Percentiles rank a stretch among this genome's conserved stretches.
Evolutionary conservation across 2,113 vertebrate genomes (phyloP).

Genomic region (Paedocypris sp.): DNA sequence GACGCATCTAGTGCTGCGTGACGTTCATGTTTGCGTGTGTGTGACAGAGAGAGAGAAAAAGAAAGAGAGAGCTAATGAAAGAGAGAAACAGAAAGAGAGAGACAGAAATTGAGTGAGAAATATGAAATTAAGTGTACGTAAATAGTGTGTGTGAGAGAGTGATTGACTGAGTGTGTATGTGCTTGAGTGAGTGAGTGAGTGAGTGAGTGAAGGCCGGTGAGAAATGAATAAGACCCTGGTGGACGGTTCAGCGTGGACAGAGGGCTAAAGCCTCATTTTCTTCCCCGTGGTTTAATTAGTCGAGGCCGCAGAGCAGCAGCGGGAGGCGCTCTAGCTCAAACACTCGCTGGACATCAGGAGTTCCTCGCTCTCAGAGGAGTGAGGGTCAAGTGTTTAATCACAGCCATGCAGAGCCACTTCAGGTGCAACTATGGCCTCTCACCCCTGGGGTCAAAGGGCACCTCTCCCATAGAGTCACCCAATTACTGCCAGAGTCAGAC

Average conservation of each 20-base stretch:
- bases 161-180: too few species aligned
- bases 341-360: neutral
- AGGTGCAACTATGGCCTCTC: slow-evolving; percentile 6
- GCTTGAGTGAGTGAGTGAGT: too few species aligned
- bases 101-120: too few species aligned
- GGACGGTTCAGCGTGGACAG: neutral
- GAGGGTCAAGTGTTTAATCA: slow-evolving; percentile 27
- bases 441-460: slow-evolving; percentile 17
- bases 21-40: too few species aligned
- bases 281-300: slow-evolving; percentile 18
- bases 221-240: neutral
- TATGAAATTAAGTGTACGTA: too few species aligned
- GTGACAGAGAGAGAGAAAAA: too few species aligned
- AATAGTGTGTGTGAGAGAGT: too few species aligned
- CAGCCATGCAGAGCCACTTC: neutral
- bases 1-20: too few species aligned
- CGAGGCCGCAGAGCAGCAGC: slow-evolving; percentile 1
- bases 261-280: slow-evolving; percentile 1
- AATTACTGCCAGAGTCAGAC: slow-evolving; percentile 12
- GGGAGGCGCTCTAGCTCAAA: neutral
- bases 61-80: too few species aligned
- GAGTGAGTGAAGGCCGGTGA: neutral
- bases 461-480: slow-evolving; percentile 9
- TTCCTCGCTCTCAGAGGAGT: neutral
- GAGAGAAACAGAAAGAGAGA: too few species aligned